Evolutionary conservation across 2,113 vertebrate genomes (phyloP), one percentile per base, ranked within the genome.

Genomic region (Xyliphius kryptos): DNA sequence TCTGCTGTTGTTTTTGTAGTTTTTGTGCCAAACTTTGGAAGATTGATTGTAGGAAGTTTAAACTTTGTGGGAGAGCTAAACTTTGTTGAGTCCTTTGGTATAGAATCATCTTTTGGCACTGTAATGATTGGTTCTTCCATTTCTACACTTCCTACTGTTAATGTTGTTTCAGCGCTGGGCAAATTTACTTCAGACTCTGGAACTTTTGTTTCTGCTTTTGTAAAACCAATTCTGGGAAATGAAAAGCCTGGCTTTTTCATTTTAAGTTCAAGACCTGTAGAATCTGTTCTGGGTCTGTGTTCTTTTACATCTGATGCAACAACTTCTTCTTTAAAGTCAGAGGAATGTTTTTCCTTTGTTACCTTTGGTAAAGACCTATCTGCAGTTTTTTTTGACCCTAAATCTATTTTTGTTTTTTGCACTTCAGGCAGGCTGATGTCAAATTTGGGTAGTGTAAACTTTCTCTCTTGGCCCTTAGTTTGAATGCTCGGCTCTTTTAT

Each of bases 31-130:
- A 84, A 66, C 69, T 72, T 77, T 0, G 79, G 78, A 1, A 82
- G 8, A 22, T 71, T 78, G 1, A 83, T 72, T 57, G 68, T 60
- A 1, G 78, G 81, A 26, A 83, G 52, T 56, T 70, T 76, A 69
- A 53, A 80, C 57, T 21, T 66, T 65, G 16, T 69, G n/a, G 49
- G 69, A 59, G 56, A 59, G 26, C 41, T 21, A 59, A 46, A 46
- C 10, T 46, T 59, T 59, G 40, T 26, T n/a, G 9, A 6, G 1
- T 4, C 21, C 26, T 46, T 46, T 19, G 46, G 7, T 11, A 19
- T 16, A 20, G 16, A 26, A 38, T 56, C 62, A 43, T 41, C 49
- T 2, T 13, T 3, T 44, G 68, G 17, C 57, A n/a, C 52, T 43
- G 20, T 60, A 21, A 12, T 9, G 26, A 17, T 48, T 32, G 53